phyloP scores from a whole-genome alignment of 2,797 vertebrate genomes.

The Cirrhinus molitorella region DNA sequence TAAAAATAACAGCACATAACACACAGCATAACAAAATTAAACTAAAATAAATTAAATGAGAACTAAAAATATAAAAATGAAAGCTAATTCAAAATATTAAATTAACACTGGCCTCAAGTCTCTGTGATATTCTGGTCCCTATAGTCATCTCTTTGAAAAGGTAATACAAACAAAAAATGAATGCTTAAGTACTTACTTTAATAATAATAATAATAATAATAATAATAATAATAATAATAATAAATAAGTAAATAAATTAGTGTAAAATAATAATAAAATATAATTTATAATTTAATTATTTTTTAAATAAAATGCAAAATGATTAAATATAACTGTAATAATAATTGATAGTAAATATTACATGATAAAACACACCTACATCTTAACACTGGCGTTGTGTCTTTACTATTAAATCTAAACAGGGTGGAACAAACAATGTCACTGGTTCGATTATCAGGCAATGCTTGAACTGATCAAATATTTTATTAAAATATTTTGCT shows the following conservation, averaged over 20 bases:
- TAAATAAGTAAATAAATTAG: neutral
- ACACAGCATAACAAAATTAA: neutral
- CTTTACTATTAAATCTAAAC: neutral
- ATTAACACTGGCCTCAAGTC: neutral
- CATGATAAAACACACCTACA: neutral
- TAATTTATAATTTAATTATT: neutral
- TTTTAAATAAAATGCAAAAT: neutral
- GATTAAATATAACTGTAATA: neutral
- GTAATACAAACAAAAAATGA: neutral
- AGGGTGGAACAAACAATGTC: neutral
- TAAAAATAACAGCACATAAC: neutral
- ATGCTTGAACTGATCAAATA: neutral
- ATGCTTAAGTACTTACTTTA: neutral
- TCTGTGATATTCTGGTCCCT: neutral
- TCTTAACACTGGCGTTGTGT: neutral
- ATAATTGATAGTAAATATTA: neutral
- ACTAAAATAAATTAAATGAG: neutral
- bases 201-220: neutral
- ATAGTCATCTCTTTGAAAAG: neutral
- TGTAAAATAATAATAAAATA: neutral
- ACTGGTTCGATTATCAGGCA: neutral
- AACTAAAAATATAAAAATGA: neutral
- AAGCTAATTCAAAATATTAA: neutral
- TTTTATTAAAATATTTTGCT: neutral
- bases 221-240: neutral